Evolutionary conservation across 2,113 vertebrate genomes (phyloP).

Genomic region (Thalassarche chlororhynchos): DNA sequence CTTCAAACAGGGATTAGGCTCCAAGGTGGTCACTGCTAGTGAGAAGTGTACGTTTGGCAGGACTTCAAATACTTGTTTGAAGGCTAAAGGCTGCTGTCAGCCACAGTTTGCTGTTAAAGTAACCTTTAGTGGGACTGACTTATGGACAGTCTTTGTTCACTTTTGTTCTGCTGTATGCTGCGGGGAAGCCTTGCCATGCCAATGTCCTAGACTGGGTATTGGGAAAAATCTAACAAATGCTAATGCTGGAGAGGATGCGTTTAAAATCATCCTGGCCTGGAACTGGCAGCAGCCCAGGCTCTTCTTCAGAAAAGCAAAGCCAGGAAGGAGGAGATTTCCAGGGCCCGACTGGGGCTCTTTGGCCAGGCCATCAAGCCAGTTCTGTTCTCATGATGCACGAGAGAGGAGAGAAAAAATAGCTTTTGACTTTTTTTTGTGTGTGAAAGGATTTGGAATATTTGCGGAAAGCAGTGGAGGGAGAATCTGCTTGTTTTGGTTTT

Average conservation of each 20-base stretch:
- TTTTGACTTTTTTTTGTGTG: background rate
- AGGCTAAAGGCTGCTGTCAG: background rate
- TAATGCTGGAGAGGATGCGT: background rate
- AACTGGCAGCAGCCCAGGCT: constrained; percentile 1
- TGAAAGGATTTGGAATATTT: background rate
- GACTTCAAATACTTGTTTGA: background rate
- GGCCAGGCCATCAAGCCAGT: background rate
- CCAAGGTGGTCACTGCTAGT: background rate
- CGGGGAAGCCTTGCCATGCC: background rate
- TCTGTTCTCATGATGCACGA: background rate
- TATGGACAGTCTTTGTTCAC: background rate
- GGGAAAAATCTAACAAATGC: background rate
- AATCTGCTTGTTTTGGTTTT: background rate
- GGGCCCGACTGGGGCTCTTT: background rate
- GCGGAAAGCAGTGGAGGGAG: background rate
- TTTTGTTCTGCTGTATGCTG: background rate
- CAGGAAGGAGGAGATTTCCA: constrained; percentile 27
- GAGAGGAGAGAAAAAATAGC: background rate
- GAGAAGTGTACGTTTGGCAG: background rate
- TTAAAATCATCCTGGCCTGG: constrained; percentile 24
- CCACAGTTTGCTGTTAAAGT: background rate
- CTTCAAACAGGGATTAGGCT: background rate
- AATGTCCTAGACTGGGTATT: background rate
- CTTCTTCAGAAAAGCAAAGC: background rate
- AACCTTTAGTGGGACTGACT: background rate